Base-by-base conservation (phyloP, 2,797 vertebrate species). In the Manis pentadactyla region DNA sequence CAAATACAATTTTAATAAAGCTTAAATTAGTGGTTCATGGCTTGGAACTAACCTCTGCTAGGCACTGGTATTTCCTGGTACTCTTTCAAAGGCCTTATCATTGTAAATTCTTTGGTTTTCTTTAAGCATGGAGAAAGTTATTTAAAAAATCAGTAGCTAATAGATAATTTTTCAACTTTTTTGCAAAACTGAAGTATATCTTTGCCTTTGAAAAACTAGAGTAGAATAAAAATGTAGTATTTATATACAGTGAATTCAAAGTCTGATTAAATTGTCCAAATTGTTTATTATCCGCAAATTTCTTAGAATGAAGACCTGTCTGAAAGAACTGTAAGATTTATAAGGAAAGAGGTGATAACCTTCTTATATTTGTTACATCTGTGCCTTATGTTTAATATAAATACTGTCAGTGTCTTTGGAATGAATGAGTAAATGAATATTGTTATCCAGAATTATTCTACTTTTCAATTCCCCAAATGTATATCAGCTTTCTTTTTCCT, bases 1-100 rank as follows among this genome's bases (percentile, higher is more conserved):
- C 5, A 90, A 87, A 23, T 77, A 39, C 29, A 82, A 2, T 93
- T 89, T 95, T 92, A 94, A 87, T 74, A 74, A 94, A 75, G 19
- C 37, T 91, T 63, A 49, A 94, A 59, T 91, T 23, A 77, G 4
- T 55, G 5, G 5, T 46, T 93, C 3, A 27, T 59, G 37, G 27
- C 63, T 92, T 90, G 4, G n/a, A 84, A 77, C 75, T 94, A 79
- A 55, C 29, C 59, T 74, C 27, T 31, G 2, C 55, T 84, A 78
- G 59, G 21, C 29, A 55, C 34, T 27, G 46, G 0, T 39, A 34
- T 75, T 90, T 92, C 53, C 57, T 77, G 34, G 7, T 37, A 0
- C 10, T 94, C n/a, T 87, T 5, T 73, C 29, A 69, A 83, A 66
- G 15, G 42, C 34, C 23, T 49, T 68, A 55, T 49, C 21, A 13